Evolutionary conservation across 2,888 invertebrate species (phyloP).

Genomic region (Leptarthrus brevirostris): DNA sequence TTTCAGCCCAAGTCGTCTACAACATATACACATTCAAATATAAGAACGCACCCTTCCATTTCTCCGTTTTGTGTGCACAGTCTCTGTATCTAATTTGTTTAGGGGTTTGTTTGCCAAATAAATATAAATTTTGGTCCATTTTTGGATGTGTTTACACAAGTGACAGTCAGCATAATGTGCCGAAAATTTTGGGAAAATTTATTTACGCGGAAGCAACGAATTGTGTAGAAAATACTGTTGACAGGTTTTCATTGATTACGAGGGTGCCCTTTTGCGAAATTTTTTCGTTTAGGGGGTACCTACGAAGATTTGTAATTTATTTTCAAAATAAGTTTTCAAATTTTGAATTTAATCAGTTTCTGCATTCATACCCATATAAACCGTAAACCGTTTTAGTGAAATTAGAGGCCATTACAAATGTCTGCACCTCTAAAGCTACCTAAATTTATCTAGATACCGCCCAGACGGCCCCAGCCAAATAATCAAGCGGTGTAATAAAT

Average conservation of each 20-base stretch:
- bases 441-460: not conserved
- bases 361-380: too few species aligned
- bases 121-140: conserved; percentile 52
- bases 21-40: too few species aligned
- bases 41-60: conserved; percentile 2
- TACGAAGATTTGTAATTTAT: too few species aligned
- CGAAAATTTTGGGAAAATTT: not conserved
- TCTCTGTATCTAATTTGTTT: conserved; percentile 52
- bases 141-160: conserved; percentile 52
- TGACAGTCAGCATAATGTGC: conserved; percentile 36
- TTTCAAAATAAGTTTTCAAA: too few species aligned
- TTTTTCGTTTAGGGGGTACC: too few species aligned
- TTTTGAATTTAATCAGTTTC: too few species aligned
- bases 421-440: too few species aligned
- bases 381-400: too few species aligned
- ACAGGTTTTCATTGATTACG: too few species aligned
- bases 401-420: too few species aligned
- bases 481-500: conserved; percentile 44
- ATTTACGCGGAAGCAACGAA: not conserved
- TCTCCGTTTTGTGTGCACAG: not conserved
- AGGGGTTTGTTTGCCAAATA: conserved; percentile 52
- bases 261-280: too few species aligned
- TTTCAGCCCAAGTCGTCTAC: not conserved
- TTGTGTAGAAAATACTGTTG: not conserved
- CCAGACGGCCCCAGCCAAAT: not conserved